phyloP scores from a whole-genome alignment of 2,888 invertebrate genomes.

The Lepidonotus clava region DNA sequence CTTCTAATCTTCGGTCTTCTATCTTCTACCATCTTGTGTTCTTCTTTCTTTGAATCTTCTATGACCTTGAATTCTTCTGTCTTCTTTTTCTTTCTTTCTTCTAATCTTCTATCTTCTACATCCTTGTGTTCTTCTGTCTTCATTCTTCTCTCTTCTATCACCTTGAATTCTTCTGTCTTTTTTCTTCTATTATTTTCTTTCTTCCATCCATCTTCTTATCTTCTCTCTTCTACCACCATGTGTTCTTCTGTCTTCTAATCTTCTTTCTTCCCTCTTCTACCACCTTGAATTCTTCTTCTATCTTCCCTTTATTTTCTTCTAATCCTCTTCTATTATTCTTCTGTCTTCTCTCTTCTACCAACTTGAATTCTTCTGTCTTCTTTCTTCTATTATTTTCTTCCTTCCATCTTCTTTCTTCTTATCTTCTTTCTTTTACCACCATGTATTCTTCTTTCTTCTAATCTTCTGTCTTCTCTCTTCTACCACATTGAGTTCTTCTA shows the following conservation, averaged over 20 bases:
- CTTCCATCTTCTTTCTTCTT: no score
- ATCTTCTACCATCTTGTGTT: neutral
- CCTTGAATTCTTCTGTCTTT: no score
- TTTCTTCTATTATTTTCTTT: no score
- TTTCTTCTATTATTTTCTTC: no score
- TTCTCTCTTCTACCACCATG: neutral
- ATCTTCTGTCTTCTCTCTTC: conserved; percentile 8
- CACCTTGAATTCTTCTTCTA: no score
- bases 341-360: neutral
- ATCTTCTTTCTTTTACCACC: no score
- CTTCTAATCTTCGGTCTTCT: conserved; percentile 2
- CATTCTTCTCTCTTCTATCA: neutral
- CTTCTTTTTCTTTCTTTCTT: conserved; percentile 23
- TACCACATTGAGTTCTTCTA: no score
- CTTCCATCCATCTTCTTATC: neutral
- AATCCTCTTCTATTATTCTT: neutral
- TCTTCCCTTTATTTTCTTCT: neutral
- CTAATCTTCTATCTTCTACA: neutral
- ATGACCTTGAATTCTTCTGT: neutral
- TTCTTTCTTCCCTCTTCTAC: neutral
- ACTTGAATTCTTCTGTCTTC: no score
- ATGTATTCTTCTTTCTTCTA: conserved; percentile 7
- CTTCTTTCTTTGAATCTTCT: conserved; percentile 11
- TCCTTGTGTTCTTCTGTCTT: neutral
- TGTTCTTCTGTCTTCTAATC: conserved; percentile 15